Evolutionary conservation across 1,140 invertebrate species (phyloP), one percentile per base, ranked within the genome.

Genomic region (Hesperophylax magnus): DNA sequence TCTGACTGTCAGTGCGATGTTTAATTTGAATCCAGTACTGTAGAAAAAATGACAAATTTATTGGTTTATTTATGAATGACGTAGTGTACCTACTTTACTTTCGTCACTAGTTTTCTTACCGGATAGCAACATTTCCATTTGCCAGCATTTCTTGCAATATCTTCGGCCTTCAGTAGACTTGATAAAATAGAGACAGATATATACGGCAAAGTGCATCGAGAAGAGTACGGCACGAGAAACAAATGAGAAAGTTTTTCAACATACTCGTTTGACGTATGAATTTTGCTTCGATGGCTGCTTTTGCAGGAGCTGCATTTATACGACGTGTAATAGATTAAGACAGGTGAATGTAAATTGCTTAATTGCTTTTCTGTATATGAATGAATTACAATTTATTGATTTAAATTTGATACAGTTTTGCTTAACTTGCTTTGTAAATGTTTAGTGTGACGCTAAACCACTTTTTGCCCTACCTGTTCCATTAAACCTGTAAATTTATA

Each of bases 181-280:
- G 39, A 47, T 27, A 80, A 14, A 39, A 80, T 24, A 75, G 71
- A 75, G 61, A 61, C 15, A 74, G 78, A 74, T 8, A 56, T 54
- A 75, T 65, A 53, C 24, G 22, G 27, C 52, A 4, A 39, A 75
- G 3, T 31, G 14, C 24, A 27, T 53, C 20, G 65, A 18, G 52
- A 75, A 76, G 78, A 75, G 54, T 60, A 15, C 56, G 52, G 14
- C 67, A 72, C 58, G 31, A 63, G 47, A 63, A 63, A 61, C 39
- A 80, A 80, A 80, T 76, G 78, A 80, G 78, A 80, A 80, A 80
- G 78, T 80, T 80, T 74, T 80, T 75, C 78, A 75, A 80, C 71
- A 80, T 79, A 79, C 78, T 39, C 78, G 78, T 80, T 80, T 80
- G 78, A 80, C 78, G 78, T 80, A 80, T 80, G 78, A 80, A 65